phyloP scores from a whole-genome alignment of 2,888 invertebrate species.

The Agapostemon virescens region DNA sequence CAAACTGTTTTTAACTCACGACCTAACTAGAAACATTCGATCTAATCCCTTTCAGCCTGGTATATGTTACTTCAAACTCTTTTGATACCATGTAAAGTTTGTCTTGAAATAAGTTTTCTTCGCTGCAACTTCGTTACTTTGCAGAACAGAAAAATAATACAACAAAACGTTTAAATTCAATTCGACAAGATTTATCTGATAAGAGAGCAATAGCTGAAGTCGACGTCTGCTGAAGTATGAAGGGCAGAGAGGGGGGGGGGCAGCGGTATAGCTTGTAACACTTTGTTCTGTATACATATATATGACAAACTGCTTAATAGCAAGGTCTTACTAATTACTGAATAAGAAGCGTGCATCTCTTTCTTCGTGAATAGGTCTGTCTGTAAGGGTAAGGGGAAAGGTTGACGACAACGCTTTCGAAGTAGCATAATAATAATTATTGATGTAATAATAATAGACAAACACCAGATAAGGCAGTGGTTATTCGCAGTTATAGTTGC shows the following conservation, averaged over 20 bases:
- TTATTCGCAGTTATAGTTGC: conserved; percentile 81
- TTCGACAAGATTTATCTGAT: not conserved
- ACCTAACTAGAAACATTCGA: no score
- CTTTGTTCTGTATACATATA: conserved; percentile 21
- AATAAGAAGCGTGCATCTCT: conserved; percentile 68
- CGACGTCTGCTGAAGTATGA: not conserved
- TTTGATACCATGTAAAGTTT: no score
- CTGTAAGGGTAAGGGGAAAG: conserved; percentile 18
- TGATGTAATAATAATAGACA: conserved; percentile 77
- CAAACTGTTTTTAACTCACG: no score
- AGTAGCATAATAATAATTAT: conserved; percentile 71
- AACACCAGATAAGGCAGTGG: conserved; percentile 81
- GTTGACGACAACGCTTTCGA: conserved; percentile 68
- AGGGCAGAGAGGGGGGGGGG: no score
- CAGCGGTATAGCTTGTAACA: not conserved
- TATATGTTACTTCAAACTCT: no score
- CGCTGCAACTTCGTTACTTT: no score
- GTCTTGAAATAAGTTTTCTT: not conserved
- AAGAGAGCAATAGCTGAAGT: not conserved
- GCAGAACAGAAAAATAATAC: not conserved
- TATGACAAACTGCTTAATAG: conserved; percentile 61
- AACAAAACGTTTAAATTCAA: not conserved
- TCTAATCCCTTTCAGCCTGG: no score
- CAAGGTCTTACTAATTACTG: conserved; percentile 61
- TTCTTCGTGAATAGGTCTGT: conserved; percentile 62